Base-by-base conservation (phyloP, 2,113 vertebrate species). In the Bothrops jararaca region DNA sequence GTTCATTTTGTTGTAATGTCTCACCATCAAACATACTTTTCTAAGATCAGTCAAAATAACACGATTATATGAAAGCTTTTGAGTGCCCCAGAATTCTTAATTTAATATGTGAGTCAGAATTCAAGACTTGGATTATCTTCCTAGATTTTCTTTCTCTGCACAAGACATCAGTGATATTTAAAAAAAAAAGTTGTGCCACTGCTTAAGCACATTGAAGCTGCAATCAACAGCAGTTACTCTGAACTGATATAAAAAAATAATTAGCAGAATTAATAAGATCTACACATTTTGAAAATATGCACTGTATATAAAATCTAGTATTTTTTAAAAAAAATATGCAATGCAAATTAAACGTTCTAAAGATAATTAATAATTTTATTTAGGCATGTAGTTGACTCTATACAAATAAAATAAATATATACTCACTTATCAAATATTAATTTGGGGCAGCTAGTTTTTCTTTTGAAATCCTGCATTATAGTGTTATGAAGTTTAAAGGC, bases 361-460 rank as follows among this genome's bases (percentile, higher is more conserved):
- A 92, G 13, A 56, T 86, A 90, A 92, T 90, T 89, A 92, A 90
- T 80, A 86, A 89, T 86, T 80, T 92, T 92, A 50, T 89, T 57
- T 92, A 90, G 74, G 13, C 56, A n/a, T 92, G 39, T 90, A 52
- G 88, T 60, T 89, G 29, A 53, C 34, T 60, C 89, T 85, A 89
- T 58, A 92, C 69, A 92, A 89, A 90, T 60, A 54, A 92, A 64
- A 92, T 92, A 60, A 92, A 92, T 90, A 90, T 92, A 90, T 5
- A 50, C 54, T 90, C 45, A 92, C 88, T 86, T 90, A 92, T 92
- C 69, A 85, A 90, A n/a, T 22, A 90, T 92, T 90, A 92, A 60
- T 39, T 39, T 92, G 64, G 56, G 74, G 34, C 69, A 86, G 74
- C 88, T 50, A 39, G 54, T n/a, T 60, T 92, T 92, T 92, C 74